These are phyloP conservation scores for Chroicocephalus ridibundus DNA, from an alignment of 2,113 vertebrate species.

Conservation along the genomic window DNA sequence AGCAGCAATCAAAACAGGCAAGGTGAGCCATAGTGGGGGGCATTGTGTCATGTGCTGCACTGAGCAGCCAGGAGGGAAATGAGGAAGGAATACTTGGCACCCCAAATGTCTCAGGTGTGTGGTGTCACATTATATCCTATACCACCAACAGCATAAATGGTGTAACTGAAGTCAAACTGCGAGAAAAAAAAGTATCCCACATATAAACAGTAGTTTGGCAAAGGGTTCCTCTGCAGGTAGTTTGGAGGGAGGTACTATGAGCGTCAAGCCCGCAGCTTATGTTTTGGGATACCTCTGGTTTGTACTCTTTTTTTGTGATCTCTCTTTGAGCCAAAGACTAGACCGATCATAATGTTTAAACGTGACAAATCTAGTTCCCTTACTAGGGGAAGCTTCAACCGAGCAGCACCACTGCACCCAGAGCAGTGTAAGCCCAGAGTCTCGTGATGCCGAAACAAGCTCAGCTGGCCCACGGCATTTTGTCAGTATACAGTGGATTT, in stretches of 20 bases:
- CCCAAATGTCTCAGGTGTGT: background rate
- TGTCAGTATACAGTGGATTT: background rate
- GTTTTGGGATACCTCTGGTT: background rate
- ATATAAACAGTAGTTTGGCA: background rate
- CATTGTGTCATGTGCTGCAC: background rate
- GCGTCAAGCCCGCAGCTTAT: background rate
- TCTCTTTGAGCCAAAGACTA: background rate
- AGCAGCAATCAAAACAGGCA: background rate
- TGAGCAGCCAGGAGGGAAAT: background rate
- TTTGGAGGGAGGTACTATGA: background rate
- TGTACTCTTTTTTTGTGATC: background rate
- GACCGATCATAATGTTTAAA: background rate
- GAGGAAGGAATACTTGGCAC: background rate
- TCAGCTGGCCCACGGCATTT: rapidly evolving
- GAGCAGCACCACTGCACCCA: background rate
- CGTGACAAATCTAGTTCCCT: background rate
- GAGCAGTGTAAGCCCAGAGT: rapidly evolving
- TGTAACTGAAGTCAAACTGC: background rate
- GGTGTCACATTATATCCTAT: background rate
- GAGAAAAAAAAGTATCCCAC: background rate
- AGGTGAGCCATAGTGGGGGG: background rate
- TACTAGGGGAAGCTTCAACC: background rate
- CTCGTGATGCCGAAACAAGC: rapidly evolving
- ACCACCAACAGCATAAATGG: background rate
- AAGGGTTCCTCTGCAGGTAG: background rate